Base-by-base conservation (phyloP, 1,140 invertebrate species). In the Coenobita brevimanus region DNA sequence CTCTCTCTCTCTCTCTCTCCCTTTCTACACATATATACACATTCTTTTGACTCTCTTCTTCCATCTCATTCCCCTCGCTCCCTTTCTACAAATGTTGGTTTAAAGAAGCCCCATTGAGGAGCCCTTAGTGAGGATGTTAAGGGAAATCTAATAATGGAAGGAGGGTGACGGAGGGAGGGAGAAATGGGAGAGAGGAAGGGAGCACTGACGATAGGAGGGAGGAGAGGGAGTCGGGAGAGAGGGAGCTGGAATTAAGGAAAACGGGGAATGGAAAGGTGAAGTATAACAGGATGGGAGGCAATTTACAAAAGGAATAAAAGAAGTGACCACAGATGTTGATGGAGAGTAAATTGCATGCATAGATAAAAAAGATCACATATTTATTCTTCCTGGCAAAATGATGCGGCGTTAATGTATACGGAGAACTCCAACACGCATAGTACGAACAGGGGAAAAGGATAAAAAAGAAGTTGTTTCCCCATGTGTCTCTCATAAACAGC, bases 61-160 rank as follows among this genome's bases (percentile, higher is more conserved):
- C 41, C 62, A 27, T 62, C 43, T 62, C 30, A n/a, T 54, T 36
- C 64, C 30, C 50, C 50, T 41, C 24, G 4, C 62, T 27, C 6
- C n/a, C 79, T 10, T 67, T 64, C 79, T 67, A 60, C 86, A 88
- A 88, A 88, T 88, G 86, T 88, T 88, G 86, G 80, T 82, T 88
- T 88, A 82, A 88, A 88, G 86, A 82, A 81, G 79, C 79, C 76
- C 86, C 80, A 88, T 88, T 88, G 86, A 88, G 71, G 82, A 50
- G 67, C 79, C 86, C 86, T 88, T 82, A 88, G 79, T 62, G 67
- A 88, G 30, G 80, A 82, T 88, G 81, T 88, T 82, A 88, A 80
- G 33, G 86, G 71, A 82, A 88, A 88, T 88, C 86, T 88, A 88
- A 88, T 88, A 88, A 76, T 46, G 73, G 79, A 82, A 79, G 46